Evolutionary conservation across 2,113 vertebrate genomes (phyloP).

Genomic region (Pristiophorus japonicus): DNA sequence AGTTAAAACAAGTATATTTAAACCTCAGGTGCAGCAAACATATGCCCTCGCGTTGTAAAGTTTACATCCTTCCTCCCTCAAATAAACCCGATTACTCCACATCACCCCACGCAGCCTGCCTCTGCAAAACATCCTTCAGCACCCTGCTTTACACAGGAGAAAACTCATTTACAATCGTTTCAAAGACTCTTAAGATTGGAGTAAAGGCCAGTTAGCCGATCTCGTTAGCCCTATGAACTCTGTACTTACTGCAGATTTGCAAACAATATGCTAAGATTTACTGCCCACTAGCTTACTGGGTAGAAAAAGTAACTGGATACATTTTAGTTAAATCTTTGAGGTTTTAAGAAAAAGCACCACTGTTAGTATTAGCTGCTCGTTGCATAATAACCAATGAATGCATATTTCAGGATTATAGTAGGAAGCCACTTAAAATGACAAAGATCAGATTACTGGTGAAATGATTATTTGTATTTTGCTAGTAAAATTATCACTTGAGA

Average conservation of each 20-base stretch:
- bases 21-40: neutral
- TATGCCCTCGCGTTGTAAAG: neutral
- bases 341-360: neutral
- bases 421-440: neutral
- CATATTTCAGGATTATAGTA: neutral
- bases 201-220: neutral
- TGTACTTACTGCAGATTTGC: neutral
- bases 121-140: neutral
- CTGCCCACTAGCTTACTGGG: neutral
- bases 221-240: neutral
- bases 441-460: neutral
- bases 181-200: neutral
- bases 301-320: neutral
- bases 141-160: no score
- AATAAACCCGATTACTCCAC: neutral
- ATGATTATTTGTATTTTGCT: neutral
- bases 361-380: neutral
- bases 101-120: neutral
- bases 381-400: neutral
- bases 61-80: neutral
- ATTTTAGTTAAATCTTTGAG: neutral
- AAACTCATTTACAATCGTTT: neutral
- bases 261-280: neutral
- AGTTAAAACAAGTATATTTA: neutral
- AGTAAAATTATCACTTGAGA: neutral